Evolutionary conservation across 1,140 invertebrate species (phyloP).

Genomic region (Lepidurus couesii): DNA sequence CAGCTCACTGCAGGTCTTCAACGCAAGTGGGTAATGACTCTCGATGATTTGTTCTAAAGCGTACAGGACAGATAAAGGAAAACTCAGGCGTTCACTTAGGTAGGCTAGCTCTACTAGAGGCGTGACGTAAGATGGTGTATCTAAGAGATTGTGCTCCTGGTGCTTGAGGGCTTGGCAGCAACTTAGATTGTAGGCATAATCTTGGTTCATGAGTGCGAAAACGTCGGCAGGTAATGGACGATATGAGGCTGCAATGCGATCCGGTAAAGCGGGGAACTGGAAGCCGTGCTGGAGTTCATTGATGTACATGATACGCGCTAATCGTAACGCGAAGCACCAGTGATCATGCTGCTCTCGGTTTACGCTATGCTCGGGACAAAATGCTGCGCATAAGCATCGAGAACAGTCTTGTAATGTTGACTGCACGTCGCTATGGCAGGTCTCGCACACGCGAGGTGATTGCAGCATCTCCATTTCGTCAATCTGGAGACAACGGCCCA

Average conservation of each 20-base stretch:
- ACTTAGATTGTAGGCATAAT: neutral
- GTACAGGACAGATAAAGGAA: slow-evolving; percentile 56
- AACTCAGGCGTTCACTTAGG: slow-evolving; percentile 36
- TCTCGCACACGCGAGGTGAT: slow-evolving; percentile 57
- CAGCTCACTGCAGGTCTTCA: slow-evolving; percentile 39
- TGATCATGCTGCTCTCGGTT: neutral
- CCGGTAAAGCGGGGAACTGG: neutral
- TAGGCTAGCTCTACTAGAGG: neutral
- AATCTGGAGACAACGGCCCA: slow-evolving; percentile 53
- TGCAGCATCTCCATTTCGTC: slow-evolving; percentile 62
- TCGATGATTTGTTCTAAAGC: slow-evolving; percentile 47
- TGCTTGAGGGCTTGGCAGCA: neutral
- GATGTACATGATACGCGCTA: neutral
- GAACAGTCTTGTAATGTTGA: neutral
- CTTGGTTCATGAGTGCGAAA: neutral
- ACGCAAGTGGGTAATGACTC: neutral
- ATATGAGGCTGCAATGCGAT: neutral
- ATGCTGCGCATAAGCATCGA: neutral
- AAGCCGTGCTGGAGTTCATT: neutral
- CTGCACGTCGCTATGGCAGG: slow-evolving; percentile 46
- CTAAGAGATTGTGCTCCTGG: neutral
- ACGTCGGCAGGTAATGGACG: neutral
- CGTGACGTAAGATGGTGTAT: neutral
- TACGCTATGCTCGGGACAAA: neutral
- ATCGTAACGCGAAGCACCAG: neutral